Percentiles rank a stretch among this genome's conserved stretches.
These are phyloP conservation scores for Dunckerocampus dactyliophorus DNA, from an alignment of 2,113 vertebrate genomes.

Conservation along the genomic window DNA sequence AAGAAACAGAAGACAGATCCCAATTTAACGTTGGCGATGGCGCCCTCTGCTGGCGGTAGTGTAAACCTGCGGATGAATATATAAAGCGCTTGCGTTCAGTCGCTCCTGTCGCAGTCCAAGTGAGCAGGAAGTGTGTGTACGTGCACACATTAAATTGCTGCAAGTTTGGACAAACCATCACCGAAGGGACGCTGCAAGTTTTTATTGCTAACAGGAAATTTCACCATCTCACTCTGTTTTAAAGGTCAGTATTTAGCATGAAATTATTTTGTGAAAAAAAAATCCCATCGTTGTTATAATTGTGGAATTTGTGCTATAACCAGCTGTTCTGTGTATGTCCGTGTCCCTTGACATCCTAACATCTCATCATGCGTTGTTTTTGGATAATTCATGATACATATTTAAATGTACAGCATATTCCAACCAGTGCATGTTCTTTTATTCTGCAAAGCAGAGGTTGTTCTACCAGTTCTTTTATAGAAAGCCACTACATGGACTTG, in stretches of 20 bases:
- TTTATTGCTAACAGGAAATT: neutral
- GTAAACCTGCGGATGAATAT: neutral
- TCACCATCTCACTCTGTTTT: neutral
- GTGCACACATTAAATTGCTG: constrained; percentile 5
- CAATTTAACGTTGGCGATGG: too few species aligned
- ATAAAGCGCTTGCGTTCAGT: constrained; percentile 30
- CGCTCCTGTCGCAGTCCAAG: constrained; percentile 10
- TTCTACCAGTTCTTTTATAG: constrained; percentile 4
- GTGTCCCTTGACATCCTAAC: neutral
- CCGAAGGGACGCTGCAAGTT: constrained; percentile 5
- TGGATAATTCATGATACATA: neutral
- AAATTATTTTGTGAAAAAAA: too few species aligned
- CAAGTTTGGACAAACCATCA: neutral
- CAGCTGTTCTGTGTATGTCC: neutral
- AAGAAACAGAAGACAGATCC: too few species aligned
- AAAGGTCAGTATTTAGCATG: constrained; percentile 31
- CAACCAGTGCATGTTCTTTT: neutral
- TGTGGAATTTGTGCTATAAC: neutral
- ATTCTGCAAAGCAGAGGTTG: constrained; percentile 17
- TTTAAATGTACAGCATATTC: neutral
- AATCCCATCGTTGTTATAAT: neutral
- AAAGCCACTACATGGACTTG: constrained; percentile 22
- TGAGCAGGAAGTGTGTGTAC: constrained; percentile 1
- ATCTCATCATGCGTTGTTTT: neutral
- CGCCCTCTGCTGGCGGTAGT: constrained; percentile 25